These are phyloP conservation scores for Agelaius tricolor DNA, from an alignment of 2,113 vertebrate species.

Conservation along the genomic window DNA sequence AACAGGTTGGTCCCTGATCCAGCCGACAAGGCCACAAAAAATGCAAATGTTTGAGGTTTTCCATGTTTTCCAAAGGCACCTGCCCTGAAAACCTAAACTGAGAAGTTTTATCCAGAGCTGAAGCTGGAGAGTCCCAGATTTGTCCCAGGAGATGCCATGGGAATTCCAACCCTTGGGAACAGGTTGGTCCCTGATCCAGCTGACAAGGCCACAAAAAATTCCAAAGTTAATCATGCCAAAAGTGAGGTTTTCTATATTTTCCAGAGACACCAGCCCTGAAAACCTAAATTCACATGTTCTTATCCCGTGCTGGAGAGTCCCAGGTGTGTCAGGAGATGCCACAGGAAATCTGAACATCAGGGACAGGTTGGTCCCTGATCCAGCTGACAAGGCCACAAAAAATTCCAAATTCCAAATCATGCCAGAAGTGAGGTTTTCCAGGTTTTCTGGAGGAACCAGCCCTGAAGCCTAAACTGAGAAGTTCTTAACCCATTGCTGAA, in stretches of 20 bases:
- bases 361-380: no score
- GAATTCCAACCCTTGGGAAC: neutral
- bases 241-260: neutral
- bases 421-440: neutral
- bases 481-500: neutral
- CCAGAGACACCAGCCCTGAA: no score
- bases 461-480: accelerated
- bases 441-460: neutral
- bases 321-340: neutral
- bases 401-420: neutral
- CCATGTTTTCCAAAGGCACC: neutral
- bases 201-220: neutral
- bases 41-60: neutral
- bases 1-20: neutral
- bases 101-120: no score
- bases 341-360: accelerated
- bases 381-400: neutral
- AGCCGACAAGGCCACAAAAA: neutral
- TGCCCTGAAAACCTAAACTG: neutral
- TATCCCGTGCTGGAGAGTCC: neutral
- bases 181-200: neutral
- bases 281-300: accelerated
- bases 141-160: neutral
- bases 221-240: neutral
- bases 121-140: neutral